These are phyloP conservation scores for Oscheius sp. DNA, from an alignment of 2,888 invertebrate genomes.

Conservation along the genomic window DNA sequence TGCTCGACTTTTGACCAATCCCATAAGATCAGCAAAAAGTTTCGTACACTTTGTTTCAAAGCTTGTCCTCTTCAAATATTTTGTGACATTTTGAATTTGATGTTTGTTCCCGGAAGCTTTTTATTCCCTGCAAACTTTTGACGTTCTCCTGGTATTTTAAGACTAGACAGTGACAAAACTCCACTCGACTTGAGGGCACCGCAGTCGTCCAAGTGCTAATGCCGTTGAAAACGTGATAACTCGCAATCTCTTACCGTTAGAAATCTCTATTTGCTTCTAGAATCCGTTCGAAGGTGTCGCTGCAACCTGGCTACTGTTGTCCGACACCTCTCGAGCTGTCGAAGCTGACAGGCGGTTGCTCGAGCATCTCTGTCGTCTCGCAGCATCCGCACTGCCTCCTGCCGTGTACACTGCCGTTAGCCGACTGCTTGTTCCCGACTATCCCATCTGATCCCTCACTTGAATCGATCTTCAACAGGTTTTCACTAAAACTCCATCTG, in stretches of 20 bases:
- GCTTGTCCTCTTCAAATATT: no score
- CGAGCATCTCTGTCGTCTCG: slow-evolving; percentile 18
- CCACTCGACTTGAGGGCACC: no score
- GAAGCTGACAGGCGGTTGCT: slow-evolving; percentile 23
- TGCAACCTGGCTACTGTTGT: slow-evolving; percentile 14
- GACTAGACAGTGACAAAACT: no score
- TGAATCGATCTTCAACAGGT: slow-evolving; percentile 5
- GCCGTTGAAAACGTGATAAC: not conserved
- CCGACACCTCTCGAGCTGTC: slow-evolving; percentile 24
- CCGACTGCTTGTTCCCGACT: slow-evolving; percentile 29
- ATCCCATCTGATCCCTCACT: slow-evolving; percentile 26
- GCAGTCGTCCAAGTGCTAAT: no score
- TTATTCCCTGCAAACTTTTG: no score
- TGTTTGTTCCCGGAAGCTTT: no score
- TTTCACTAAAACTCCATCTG: not conserved
- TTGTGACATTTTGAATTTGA: no score
- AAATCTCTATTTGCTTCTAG: not conserved
- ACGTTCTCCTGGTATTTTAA: no score
- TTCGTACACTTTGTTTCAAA: no score
- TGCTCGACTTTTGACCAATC: no score
- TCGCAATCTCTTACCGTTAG: not conserved
- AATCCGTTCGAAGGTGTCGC: not conserved
- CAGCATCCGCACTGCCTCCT: slow-evolving; percentile 19
- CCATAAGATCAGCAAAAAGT: no score
- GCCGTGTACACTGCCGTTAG: slow-evolving; percentile 25